phyloP scores from a whole-genome alignment of 2,113 vertebrate genomes.

The Myanophis thanlyinensis region DNA sequence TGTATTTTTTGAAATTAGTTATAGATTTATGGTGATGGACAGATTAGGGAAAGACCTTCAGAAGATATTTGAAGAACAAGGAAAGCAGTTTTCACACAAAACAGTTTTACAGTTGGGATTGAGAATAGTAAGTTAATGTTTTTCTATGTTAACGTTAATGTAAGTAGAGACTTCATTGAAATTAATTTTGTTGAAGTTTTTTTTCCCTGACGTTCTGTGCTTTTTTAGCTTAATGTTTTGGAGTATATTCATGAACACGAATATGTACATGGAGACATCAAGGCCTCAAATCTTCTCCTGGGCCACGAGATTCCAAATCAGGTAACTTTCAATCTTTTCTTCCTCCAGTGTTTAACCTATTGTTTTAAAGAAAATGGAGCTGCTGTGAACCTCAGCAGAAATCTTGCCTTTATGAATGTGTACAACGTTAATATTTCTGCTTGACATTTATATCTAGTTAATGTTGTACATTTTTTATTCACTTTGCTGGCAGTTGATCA shows the following conservation, averaged over 20 bases:
- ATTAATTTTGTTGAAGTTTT: conserved; percentile 61
- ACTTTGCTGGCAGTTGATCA: conserved; percentile 71
- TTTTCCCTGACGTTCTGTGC: conserved; percentile 47
- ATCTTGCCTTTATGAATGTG: conserved; percentile 64
- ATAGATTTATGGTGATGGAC: conserved; percentile 98
- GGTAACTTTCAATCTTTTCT: conserved; percentile 72
- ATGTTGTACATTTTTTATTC: conserved; percentile 62
- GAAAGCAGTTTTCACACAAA: conserved; percentile 83
- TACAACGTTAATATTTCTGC: conserved; percentile 66
- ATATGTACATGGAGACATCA: conserved; percentile 95
- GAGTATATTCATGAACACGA: conserved; percentile 95
- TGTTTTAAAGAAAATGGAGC: conserved; percentile 55
- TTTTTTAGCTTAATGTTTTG: conserved; percentile 85
- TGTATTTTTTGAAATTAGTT: conserved; percentile 71
- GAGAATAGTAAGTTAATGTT: conserved; percentile 80
- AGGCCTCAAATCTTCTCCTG: conserved; percentile 93
- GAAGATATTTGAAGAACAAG: conserved; percentile 88
- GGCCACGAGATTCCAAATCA: conserved; percentile 86
- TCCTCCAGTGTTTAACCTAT: conserved; percentile 52
- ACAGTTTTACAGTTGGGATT: conserved; percentile 90
- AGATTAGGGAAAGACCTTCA: conserved; percentile 92
- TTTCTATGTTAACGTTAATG: conserved; percentile 1
- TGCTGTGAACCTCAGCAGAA: conserved; percentile 66
- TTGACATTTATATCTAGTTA: conserved; percentile 73
- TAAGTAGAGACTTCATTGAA: conserved; percentile 55